Base-by-base conservation (phyloP, 2,113 vertebrate species). In the Neotragus moschatus region DNA sequence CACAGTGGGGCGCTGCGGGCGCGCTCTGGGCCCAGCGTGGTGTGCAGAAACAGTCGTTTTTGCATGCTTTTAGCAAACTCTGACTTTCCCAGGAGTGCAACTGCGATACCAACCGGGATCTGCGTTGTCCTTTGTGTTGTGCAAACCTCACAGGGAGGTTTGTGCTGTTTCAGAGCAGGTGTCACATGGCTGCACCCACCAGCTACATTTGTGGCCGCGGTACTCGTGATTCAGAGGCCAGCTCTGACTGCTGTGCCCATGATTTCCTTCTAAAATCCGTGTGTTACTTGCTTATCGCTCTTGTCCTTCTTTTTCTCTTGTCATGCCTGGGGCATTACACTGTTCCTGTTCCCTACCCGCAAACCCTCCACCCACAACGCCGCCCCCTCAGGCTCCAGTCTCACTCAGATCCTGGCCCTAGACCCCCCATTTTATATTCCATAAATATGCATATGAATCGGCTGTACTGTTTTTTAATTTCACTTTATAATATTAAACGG, bases 1-100 rank as follows among this genome's bases (percentile, higher is more conserved):
- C 19, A 5, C 45, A 53, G 49, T n/a, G 1, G 28, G 63, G 47
- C 8, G 0, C 80, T 2, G 13, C 0, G 0, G 73, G 36, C 11
- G 0, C 2, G 17, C 23, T 56, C 55, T 10, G 80, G 39, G 19
- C 70, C 39, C 21, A 47, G 25, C 49, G 70, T 0, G 26, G 61
- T 19, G 47, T 9, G 8, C 15, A 58, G 6, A 66, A n/a, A 61
- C 70, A 28, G 28, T 1, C 6, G 1, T 80, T 47, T 36, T 39
- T 39, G 33, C 25, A 11, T 2, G 12, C 5, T 39, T 79, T 55
- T 51, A 45, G 58, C 39, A 81, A 70, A 63, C 49, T 21, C 21
- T 15, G 56, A 47, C 21, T 45, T 77, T 39, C 33, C 66, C 77
- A 45, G 56, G n/a, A 70, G 90, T 56, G 53, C 61, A 16, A 45